Conservation (phyloP, 2,113 vertebrate genomes). For the Oxyura jamaicensis region DNA sequence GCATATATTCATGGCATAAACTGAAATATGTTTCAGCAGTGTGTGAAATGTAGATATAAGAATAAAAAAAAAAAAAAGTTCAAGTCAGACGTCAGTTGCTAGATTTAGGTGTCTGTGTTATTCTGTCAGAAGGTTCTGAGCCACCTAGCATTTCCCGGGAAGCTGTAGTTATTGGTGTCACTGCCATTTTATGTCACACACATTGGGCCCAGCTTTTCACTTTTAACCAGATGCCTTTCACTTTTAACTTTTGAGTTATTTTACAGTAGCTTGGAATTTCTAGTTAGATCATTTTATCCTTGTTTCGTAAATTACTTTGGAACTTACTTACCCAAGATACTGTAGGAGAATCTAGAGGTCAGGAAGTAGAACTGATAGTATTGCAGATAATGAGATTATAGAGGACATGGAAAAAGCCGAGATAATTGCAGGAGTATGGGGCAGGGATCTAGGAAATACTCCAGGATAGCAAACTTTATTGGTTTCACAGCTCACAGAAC, state of each 20-base stretch:
- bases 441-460: background rate
- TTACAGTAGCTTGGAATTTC: background rate
- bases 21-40: background rate
- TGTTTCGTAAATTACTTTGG: background rate
- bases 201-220: background rate
- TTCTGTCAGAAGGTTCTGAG: constrained; percentile 1
- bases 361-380: background rate
- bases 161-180: background rate
- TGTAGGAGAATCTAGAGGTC: background rate
- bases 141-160: background rate
- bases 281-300: background rate
- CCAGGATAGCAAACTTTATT: background rate
- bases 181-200: background rate
- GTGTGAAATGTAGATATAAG: background rate
- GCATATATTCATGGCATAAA: background rate
- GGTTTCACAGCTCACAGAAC: background rate
- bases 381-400: constrained; percentile 6
- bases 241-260: background rate
- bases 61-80: constrained; percentile 10
- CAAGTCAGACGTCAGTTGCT: background rate
- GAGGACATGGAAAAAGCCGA: background rate
- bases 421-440: background rate
- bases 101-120: background rate
- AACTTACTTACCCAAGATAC: background rate
- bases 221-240: background rate